These are phyloP conservation scores for Philhelius pedissequus DNA, from an alignment of 2,888 invertebrate genomes.

Conservation along the genomic window DNA sequence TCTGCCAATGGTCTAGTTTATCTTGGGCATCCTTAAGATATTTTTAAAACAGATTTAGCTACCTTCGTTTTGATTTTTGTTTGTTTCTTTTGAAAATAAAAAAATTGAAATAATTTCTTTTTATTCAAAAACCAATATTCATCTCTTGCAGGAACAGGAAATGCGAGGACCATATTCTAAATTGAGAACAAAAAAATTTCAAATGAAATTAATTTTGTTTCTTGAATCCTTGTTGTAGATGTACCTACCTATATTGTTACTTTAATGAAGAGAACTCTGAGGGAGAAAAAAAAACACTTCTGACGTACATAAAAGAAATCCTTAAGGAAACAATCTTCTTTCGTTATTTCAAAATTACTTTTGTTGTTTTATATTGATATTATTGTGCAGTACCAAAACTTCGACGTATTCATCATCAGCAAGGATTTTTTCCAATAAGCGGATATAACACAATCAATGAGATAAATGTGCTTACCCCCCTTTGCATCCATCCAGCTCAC, in stretches of 20 bases:
- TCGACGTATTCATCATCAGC: not conserved
- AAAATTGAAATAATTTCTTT: constrained; percentile 1
- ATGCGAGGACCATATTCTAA: not conserved
- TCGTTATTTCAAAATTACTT: not conserved
- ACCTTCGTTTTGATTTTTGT: not conserved
- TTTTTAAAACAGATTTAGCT: not conserved
- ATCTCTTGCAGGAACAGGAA: not conserved
- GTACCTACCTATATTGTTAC: too few relatives aligned
- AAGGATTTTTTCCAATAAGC: constrained; percentile 13
- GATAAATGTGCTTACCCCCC: not conserved
- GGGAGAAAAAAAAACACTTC: not conserved
- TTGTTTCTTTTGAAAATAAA: too few relatives aligned
- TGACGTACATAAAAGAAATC: not conserved
- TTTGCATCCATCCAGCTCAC: too few relatives aligned
- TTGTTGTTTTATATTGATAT: constrained; percentile 1
- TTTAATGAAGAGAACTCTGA: not conserved
- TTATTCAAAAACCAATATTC: constrained; percentile 3
- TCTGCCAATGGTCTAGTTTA: too few relatives aligned
- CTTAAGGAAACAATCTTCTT: constrained; percentile 19
- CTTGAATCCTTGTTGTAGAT: constrained; percentile 1
- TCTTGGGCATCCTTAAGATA: not conserved
- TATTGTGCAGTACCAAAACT: not conserved
- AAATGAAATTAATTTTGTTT: not conserved
- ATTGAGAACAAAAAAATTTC: not conserved
- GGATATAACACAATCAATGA: constrained; percentile 16